Conservation (phyloP, 2,888 invertebrate species). For the Mimas tiliae region DNA sequence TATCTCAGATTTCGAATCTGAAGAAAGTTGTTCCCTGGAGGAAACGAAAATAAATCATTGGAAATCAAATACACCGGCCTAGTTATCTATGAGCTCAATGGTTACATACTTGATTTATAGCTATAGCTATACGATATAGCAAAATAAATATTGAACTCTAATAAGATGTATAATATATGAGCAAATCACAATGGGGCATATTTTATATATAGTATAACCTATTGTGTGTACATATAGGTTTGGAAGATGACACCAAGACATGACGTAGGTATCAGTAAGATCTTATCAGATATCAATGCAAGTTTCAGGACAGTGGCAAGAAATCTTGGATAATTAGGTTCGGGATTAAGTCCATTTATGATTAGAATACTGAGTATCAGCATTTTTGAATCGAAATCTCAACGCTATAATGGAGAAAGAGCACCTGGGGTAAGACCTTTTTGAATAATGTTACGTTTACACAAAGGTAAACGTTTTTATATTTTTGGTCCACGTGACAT, state of each 20-base stretch:
- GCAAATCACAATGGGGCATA: neutral
- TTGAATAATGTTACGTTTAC: too few species aligned
- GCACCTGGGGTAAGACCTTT: too few species aligned
- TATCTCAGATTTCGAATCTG: too few species aligned
- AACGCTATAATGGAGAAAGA: too few species aligned
- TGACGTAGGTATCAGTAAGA: neutral
- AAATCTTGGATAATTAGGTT: neutral
- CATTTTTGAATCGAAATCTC: too few species aligned
- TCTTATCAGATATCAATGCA: neutral
- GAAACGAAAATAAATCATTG: neutral
- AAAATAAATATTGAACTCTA: constrained; percentile 7
- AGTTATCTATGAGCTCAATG: neutral
- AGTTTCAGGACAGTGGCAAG: neutral
- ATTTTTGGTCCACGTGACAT: neutral
- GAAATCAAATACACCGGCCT: neutral
- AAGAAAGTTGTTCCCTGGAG: too few species aligned
- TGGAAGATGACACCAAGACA: neutral
- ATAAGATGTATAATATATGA: constrained; percentile 15
- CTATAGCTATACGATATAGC: constrained; percentile 1
- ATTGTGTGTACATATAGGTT: constrained; percentile 3
- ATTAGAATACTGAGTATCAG: too few species aligned
- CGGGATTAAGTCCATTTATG: neutral
- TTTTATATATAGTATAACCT: constrained; percentile 8
- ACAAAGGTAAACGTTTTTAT: neutral
- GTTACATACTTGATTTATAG: neutral